phyloP scores from a whole-genome alignment of 2,113 vertebrate species.

The Hoplias malabaricus region DNA sequence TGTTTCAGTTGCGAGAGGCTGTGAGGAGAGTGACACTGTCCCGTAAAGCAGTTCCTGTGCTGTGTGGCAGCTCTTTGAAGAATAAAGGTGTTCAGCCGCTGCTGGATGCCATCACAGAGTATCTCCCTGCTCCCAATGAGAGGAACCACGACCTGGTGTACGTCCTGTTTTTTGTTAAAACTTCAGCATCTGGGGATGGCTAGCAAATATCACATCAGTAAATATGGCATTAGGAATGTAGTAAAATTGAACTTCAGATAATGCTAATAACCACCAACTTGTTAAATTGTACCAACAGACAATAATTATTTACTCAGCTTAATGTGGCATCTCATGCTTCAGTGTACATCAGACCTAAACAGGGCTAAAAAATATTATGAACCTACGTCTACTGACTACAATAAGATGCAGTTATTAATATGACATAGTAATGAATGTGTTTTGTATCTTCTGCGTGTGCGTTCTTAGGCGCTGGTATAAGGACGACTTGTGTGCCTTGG shows the following conservation, averaged over 20 bases:
- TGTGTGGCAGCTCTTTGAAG: conserved; percentile 91
- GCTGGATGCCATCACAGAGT: conserved; percentile 84
- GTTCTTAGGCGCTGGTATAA: conserved; percentile 88
- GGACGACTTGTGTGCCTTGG: conserved; percentile 88
- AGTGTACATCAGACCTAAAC: no score
- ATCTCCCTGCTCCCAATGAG: conserved; percentile 88
- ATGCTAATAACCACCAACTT: no score
- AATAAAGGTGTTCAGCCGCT: conserved; percentile 95
- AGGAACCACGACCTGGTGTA: conserved; percentile 83
- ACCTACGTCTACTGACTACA: no score
- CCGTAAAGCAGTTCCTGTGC: conserved; percentile 85
- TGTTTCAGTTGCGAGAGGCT: conserved; percentile 80
- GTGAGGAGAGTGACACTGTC: conserved; percentile 84
- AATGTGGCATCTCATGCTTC: no score
- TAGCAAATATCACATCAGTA: background rate
- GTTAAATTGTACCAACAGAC: no score
- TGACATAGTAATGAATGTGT: background rate
- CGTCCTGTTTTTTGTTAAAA: conserved; percentile 64
- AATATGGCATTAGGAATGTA: background rate
- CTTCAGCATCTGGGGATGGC: background rate
- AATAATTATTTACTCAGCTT: no score
- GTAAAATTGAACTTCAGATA: no score
- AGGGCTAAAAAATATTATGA: no score
- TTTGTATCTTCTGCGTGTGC: conserved; percentile 6
- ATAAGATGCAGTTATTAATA: no score